These are phyloP conservation scores for Rhaphigaster nebulosa DNA, from an alignment of 2,888 invertebrate species.

Conservation along the genomic window DNA sequence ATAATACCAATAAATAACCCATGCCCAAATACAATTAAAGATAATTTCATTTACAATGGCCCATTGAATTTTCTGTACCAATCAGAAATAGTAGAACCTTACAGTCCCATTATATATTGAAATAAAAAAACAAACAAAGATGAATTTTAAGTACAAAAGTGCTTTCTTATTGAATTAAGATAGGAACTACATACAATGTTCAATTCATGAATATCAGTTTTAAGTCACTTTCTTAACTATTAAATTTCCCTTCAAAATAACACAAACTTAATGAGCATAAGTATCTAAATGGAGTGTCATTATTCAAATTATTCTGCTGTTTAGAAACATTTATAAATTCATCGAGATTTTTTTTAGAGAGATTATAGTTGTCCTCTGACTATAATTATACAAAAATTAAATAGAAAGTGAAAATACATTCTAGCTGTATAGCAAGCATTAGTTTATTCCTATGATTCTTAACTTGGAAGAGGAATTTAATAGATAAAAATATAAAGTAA, in stretches of 20 bases:
- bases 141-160: constrained; percentile 39
- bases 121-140: too few relatives aligned
- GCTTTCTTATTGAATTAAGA: background rate
- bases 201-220: background rate
- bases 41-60: background rate
- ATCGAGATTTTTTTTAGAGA: background rate
- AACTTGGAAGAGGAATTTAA: too few relatives aligned
- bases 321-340: background rate
- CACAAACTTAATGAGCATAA: background rate
- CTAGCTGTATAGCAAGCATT: background rate
- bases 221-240: background rate
- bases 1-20: background rate
- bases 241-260: background rate
- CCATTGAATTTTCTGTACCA: background rate
- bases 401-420: background rate
- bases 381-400: background rate
- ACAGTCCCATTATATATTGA: background rate
- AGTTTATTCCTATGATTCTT: background rate
- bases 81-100: background rate
- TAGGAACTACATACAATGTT: constrained; percentile 1
- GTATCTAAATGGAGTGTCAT: background rate
- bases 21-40: background rate
- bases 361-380: background rate
- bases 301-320: background rate
- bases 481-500: too few relatives aligned